A percentile compares a stretch with the other conserved stretches of the same genome.
Conservation (phyloP, 2,113 vertebrate genomes). For the Chlamydotis undulata region DNA sequence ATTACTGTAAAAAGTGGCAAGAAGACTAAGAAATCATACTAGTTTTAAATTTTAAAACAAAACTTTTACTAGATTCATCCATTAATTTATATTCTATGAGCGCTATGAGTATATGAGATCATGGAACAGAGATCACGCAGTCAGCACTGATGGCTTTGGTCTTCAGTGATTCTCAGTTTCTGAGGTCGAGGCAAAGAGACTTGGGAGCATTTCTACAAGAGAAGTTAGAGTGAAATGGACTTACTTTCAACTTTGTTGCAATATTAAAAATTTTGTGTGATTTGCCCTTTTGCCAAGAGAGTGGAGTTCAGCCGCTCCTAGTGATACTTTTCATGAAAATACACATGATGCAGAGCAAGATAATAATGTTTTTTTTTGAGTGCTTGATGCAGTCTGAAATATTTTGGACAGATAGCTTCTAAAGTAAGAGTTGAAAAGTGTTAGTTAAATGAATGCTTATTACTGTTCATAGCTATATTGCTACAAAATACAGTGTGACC, state of each 20-base stretch:
- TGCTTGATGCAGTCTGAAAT: not conserved
- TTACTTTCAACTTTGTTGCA: not conserved
- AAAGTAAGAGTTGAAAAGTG: not conserved
- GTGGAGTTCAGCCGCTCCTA: not conserved
- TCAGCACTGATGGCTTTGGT: not conserved
- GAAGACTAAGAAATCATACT: not conserved
- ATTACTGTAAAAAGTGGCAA: not conserved
- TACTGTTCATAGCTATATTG: not conserved
- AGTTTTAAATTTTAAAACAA: not conserved
- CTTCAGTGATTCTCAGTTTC: not conserved
- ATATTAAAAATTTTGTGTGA: not conserved
- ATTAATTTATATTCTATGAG: not conserved
- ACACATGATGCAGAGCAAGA: not conserved
- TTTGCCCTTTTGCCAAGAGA: not conserved
- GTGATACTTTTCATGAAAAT: not conserved
- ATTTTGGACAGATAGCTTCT: not conserved
- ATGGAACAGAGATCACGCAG: not conserved
- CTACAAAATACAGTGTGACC: not conserved
- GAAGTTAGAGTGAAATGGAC: not conserved
- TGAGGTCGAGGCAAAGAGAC: not conserved
- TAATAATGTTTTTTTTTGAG: not conserved
- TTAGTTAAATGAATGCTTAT: not conserved
- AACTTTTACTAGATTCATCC: not conserved
- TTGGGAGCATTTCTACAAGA: not conserved
- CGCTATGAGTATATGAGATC: not conserved